phyloP scores from a whole-genome alignment of 1,140 invertebrate species.

The Trachelipus rathkii region DNA sequence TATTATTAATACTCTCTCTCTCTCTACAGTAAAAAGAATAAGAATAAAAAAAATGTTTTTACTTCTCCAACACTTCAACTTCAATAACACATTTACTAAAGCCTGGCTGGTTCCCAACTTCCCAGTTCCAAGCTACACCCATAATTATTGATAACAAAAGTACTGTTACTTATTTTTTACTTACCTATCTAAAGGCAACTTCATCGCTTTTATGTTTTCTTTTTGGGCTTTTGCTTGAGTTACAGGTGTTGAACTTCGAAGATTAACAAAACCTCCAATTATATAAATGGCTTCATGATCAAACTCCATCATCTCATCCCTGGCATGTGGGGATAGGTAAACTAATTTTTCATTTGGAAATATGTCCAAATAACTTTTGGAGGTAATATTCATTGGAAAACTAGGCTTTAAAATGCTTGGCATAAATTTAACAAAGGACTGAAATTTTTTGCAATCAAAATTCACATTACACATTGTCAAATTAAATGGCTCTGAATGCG shows the following conservation, averaged over 20 bases:
- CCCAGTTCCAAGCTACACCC: not conserved
- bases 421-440: conserved; percentile 59
- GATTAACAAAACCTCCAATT: conserved; percentile 82
- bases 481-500: conserved; percentile 68
- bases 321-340: conserved; percentile 79
- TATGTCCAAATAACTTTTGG: conserved; percentile 73
- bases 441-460: conserved; percentile 53
- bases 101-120: not conserved
- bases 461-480: conserved; percentile 71
- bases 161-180: conserved; percentile 48
- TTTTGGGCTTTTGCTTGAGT: conserved; percentile 81
- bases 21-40: no score
- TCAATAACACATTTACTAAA: no score
- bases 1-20: no score
- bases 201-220: conserved; percentile 69
- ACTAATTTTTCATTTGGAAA: conserved; percentile 76
- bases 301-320: conserved; percentile 61
- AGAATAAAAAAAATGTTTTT: no score
- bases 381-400: conserved; percentile 69
- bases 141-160: not conserved
- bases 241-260: conserved; percentile 65
- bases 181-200: conserved; percentile 72
- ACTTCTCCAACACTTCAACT: no score
- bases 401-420: conserved; percentile 59
- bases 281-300: conserved; percentile 77